Base-by-base conservation (phyloP, 2,797 vertebrate genomes). In the Sebastes matsubarae region DNA sequence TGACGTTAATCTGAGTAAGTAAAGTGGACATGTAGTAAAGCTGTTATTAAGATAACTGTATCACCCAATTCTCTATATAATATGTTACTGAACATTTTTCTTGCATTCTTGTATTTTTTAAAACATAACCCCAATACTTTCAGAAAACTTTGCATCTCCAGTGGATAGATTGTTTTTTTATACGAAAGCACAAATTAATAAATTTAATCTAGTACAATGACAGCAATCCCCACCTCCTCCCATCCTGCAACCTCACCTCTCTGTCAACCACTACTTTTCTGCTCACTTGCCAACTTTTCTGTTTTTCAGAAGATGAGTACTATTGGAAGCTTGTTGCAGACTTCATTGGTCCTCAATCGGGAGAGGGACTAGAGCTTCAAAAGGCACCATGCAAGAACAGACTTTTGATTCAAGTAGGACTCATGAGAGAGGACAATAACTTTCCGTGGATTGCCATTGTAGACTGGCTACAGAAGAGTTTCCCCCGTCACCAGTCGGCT, bases 401-500 rank as follows among this genome's bases (percentile, higher is more conserved):
- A 85, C 59, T 95, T 22, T 76, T 96, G 76, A 92, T 96, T 82
- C 96, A 96, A 94, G 90, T 96, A 0, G 96, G 96, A 78, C 92
- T 96, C 27, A 20, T 96, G 67, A 94, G 65, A 84, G 96, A 96
- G 69, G 96, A 96, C 32, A 94, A 95, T 61, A 91, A 95, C 46
- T 87, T 95, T 42, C 88, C 95, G 0, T 96, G 96, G 96, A 34
- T 79, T 0, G 87, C 83, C 58, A 58, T 96, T 14, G 8, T 92
- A 20, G 79, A 92, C 2, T 96, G 96, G 96, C 92, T 96, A 11
- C 92, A 93, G 90, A 95, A 91, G 72, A 92, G 94, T 25, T 94
- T 96, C 68, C 94, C 94, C 13, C 25, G 55, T 30, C 87, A 94
- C 84, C 77, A 88, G 2, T 90, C 96, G 3, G 92, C 94, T 30